phyloP scores from a whole-genome alignment of 2,113 vertebrate genomes.

The Sprattus sprattus region DNA sequence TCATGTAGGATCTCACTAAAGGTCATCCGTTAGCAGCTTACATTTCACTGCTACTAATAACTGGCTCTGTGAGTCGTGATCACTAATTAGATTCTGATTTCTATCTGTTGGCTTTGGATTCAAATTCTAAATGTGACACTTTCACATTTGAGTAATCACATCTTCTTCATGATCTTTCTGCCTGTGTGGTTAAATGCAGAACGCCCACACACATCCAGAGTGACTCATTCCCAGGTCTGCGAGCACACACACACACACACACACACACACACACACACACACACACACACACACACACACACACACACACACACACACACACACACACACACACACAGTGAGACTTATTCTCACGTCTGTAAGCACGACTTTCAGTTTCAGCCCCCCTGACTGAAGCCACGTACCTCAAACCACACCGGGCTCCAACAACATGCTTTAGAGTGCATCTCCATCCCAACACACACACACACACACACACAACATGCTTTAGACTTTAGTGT shows the following conservation, averaged over 20 bases:
- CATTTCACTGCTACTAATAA: too few relatives aligned
- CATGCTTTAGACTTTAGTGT: slow-evolving; percentile 49
- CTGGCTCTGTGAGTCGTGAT: too few relatives aligned
- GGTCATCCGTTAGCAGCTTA: too few relatives aligned
- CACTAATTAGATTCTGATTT: neutral
- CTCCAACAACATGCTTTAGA: neutral
- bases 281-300: too few relatives aligned
- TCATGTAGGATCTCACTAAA: too few relatives aligned
- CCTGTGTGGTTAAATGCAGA: neutral
- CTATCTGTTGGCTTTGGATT: neutral
- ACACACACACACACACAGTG: neutral
- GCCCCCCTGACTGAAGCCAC: neutral
- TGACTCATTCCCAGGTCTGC: neutral
- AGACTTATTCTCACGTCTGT: neutral
- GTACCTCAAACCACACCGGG: neutral
- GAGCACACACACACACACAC: too few relatives aligned
- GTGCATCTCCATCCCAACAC: neutral
- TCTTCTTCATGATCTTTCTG: neutral
- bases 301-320: too few relatives aligned
- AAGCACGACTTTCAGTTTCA: neutral
- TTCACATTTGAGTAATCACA: neutral
- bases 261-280: too few relatives aligned
- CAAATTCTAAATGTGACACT: neutral
- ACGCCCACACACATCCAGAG: neutral
- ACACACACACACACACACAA: too few relatives aligned